phyloP scores from a whole-genome alignment of 1,140 invertebrate species.

The Macrobrachium nipponense region DNA sequence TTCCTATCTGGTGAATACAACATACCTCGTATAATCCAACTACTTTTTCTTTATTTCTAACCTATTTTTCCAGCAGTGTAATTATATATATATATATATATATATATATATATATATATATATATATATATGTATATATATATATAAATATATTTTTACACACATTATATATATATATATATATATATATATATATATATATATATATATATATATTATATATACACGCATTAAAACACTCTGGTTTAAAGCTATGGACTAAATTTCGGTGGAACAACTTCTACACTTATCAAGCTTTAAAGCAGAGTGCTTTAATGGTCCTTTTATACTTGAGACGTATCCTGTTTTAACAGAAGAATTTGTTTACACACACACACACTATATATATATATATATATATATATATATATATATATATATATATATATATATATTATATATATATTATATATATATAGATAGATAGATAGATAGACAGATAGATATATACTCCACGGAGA shows the following conservation, averaged over 20 bases:
- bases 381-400: background rate
- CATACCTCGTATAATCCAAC: too few relatives aligned
- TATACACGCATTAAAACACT: background rate
- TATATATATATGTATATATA: background rate
- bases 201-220: slow-evolving; percentile 20
- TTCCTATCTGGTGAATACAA: too few relatives aligned
- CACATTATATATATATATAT: slow-evolving; percentile 7
- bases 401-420: slow-evolving; percentile 11
- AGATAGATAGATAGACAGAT: too few relatives aligned
- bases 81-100: background rate
- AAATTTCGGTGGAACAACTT: too few relatives aligned
- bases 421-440: slow-evolving; percentile 5
- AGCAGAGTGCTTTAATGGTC: too few relatives aligned
- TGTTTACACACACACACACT: too few relatives aligned
- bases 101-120: slow-evolving; percentile 13
- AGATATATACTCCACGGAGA: background rate
- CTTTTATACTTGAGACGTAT: too few relatives aligned
- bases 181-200: slow-evolving; percentile 16
- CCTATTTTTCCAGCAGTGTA: too few relatives aligned
- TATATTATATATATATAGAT: slow-evolving; percentile 16
- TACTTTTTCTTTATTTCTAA: background rate
- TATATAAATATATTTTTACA: slow-evolving; percentile 7
- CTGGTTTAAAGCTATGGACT: too few relatives aligned
- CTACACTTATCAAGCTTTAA: too few relatives aligned
- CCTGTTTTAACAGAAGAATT: too few relatives aligned